A percentile compares a stretch with the other conserved stretches of the same genome.
Conservation (phyloP, 2,797 vertebrate species). For the Karalla daura region DNA sequence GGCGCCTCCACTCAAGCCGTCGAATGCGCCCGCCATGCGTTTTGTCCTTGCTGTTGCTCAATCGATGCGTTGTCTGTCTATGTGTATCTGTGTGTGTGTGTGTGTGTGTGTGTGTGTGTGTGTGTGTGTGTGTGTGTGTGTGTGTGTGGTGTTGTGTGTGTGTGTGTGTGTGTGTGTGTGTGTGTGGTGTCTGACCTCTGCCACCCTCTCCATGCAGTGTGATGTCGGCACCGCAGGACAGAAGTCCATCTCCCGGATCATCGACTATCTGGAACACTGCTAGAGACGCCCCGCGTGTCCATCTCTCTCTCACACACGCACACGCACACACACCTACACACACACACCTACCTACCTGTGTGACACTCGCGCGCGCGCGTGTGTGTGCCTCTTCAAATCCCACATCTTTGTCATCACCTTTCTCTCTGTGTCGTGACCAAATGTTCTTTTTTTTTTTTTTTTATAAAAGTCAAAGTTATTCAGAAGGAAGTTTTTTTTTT, state of each 20-base stretch:
- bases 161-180: not conserved
- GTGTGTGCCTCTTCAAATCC: too few species aligned
- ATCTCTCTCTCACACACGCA: conserved; percentile 23
- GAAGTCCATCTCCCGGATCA: conserved; percentile 98
- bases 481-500: not conserved
- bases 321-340: conserved; percentile 33
- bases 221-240: conserved; percentile 97
- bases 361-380: too few species aligned
- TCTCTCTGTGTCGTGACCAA: not conserved
- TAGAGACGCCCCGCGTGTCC: conserved; percentile 83
- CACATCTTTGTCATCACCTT: not conserved
- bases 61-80: too few species aligned
- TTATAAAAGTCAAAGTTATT: not conserved
- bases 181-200: conserved; percentile 12
- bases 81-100: too few species aligned
- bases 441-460: not conserved
- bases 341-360: conserved; percentile 25
- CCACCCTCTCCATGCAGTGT: conserved; percentile 83
- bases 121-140: too few species aligned
- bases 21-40: too few species aligned
- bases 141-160: too few species aligned
- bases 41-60: too few species aligned
- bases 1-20: too few species aligned
- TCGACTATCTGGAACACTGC: conserved; percentile 99
- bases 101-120: too few species aligned